Evolutionary conservation across 2,113 vertebrate species (phyloP), one percentile per base, ranked within the genome.

Genomic region (Pungitius pungitius): DNA sequence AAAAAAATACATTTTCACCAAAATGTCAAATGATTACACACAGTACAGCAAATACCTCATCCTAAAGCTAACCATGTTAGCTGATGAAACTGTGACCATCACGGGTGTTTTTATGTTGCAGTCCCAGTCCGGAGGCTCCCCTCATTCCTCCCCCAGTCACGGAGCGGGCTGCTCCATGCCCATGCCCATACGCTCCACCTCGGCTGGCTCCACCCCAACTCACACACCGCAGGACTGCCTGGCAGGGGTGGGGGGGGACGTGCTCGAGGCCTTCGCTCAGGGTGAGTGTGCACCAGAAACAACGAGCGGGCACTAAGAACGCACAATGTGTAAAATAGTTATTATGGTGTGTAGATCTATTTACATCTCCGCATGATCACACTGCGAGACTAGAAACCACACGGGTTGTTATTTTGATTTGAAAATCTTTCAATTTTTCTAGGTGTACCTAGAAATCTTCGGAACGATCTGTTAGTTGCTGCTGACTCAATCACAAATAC

Each of bases 401-500:
- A 27, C 18, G 30, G 35, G 52, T 56, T 52, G 47, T 30, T 10
- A n/a, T 8, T 63, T n/a, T 57, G 10, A 8, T 20, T 22, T 56
- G 2, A n/a, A 51, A 22, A 12, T 47, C n/a, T 75, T 35, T 77
- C n/a, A n/a, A 20, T 51, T 62, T 80, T 72, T 81, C 56, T 87
- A 98, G 97, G 96, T 93, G 92, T 95, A 8, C 95, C 96, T 81
- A 96, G 96, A 88, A 98, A 98, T 90, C 96, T 98, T 69, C 96
- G 93, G 72, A 97, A 96, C 0, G 96, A 99, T 88, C 93, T 99
- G 80, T 92, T 97, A 91, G 97, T 98, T 61, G 97, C 97, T 1
- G 96, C 96, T 1, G 97, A 99, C 60, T 99, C 96, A 51, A 97
- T 99, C 89, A 99, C 97, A 86, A 97, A 97, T 92, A 97, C 96